Conservation (phyloP, 1,140 invertebrate genomes). For the Eueides isabella region DNA sequence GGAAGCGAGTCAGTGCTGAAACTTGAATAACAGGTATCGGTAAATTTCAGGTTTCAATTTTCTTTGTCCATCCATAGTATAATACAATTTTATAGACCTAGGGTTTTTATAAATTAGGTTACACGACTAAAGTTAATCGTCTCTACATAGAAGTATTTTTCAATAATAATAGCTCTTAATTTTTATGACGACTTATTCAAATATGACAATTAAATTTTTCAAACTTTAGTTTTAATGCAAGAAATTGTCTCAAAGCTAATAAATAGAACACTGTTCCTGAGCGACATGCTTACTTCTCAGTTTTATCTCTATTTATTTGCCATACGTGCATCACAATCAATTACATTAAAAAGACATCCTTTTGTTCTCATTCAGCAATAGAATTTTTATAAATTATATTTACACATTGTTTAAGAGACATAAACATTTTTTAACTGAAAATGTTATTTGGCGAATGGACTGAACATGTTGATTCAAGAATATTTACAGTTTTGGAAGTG, state of each 20-base stretch:
- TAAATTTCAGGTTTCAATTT: conserved; percentile 21
- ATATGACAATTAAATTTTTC: not conserved
- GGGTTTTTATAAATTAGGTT: not conserved
- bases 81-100: not conserved
- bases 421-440: not conserved
- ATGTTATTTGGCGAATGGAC: not conserved
- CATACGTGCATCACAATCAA: not conserved
- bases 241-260: too few species aligned
- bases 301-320: too few species aligned
- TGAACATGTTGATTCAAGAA: not conserved
- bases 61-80: not conserved
- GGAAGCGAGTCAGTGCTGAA: conserved; percentile 11
- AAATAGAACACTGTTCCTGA: too few species aligned
- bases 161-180: not conserved
- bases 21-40: conserved; percentile 29
- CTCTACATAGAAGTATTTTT: not conserved
- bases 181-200: not conserved
- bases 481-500: not conserved
- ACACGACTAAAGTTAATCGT: not conserved
- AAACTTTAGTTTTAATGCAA: too few species aligned
- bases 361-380: not conserved
- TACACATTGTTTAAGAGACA: not conserved
- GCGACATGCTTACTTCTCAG: too few species aligned
- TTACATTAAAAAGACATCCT: not conserved
- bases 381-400: not conserved